A percentile compares a stretch with the other conserved stretches of the same genome.
phyloP scores from a whole-genome alignment of 1,140 invertebrate species.

The Agrypnia vestita region DNA sequence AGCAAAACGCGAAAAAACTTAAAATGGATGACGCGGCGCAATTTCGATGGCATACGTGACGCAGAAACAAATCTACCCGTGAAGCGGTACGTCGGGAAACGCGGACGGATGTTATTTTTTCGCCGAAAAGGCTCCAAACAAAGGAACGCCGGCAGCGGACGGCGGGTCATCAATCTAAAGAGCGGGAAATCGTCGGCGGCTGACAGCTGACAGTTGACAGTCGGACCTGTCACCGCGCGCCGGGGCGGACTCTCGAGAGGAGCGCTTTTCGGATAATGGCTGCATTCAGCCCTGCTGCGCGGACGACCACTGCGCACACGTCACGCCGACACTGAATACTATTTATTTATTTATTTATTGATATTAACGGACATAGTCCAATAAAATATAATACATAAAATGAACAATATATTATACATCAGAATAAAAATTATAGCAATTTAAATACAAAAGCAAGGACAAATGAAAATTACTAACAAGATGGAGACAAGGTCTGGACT shows the following conservation, averaged over 20 bases:
- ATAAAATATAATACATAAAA: no score
- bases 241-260: slow-evolving; percentile 27
- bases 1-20: slow-evolving; percentile 52
- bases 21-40: slow-evolving; percentile 60
- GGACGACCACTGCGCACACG: no score
- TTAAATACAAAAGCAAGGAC: no score
- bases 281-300: no score
- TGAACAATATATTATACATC: no score
- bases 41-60: slow-evolving; percentile 58
- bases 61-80: slow-evolving; percentile 51
- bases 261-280: not conserved
- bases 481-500: no score
- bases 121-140: slow-evolving; percentile 40
- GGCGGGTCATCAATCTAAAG: slow-evolving; percentile 48
- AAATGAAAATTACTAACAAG: no score
- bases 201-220: slow-evolving; percentile 58
- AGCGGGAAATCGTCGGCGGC: slow-evolving; percentile 49
- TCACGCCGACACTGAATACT: no score
- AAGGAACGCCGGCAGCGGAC: slow-evolving; percentile 31
- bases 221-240: slow-evolving; percentile 52
- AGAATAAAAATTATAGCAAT: no score
- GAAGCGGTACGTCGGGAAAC: slow-evolving; percentile 35
- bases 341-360: no score
- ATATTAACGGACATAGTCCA: no score
- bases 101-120: slow-evolving; percentile 31